phyloP scores from a whole-genome alignment of 2,888 invertebrate genomes.

The Drosophila atroscutellata region DNA sequence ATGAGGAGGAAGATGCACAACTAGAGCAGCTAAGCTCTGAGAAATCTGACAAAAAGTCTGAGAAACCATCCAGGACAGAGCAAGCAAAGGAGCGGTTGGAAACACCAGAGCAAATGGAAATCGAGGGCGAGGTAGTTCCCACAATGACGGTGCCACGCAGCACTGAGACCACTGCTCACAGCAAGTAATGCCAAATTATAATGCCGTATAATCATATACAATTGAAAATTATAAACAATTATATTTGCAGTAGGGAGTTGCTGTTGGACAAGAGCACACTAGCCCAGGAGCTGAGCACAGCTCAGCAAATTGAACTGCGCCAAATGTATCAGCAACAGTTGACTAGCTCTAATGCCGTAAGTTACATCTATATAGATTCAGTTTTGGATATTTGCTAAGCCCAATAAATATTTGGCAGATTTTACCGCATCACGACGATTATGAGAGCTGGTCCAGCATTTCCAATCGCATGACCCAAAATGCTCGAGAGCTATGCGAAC shows the following conservation, averaged over 20 bases:
- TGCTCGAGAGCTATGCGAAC: slow-evolving; percentile 95
- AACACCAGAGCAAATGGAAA: slow-evolving; percentile 86
- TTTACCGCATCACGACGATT: slow-evolving; percentile 78
- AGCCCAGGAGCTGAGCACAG: slow-evolving; percentile 74
- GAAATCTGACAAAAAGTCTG: slow-evolving; percentile 84
- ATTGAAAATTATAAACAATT: not conserved
- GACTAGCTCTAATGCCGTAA: slow-evolving; percentile 72
- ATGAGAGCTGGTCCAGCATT: slow-evolving; percentile 84
- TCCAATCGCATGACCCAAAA: slow-evolving; percentile 86
- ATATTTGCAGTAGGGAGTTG: slow-evolving; percentile 73
- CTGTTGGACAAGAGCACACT: slow-evolving; percentile 75
- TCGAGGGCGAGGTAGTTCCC: slow-evolving; percentile 90
- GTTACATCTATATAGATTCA: not conserved
- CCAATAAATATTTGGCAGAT: slow-evolving; percentile 36
- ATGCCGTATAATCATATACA: not conserved
- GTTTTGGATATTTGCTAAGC: not conserved
- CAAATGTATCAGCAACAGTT: slow-evolving; percentile 83
- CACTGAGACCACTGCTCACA: slow-evolving; percentile 91
- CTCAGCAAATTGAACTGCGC: slow-evolving; percentile 79
- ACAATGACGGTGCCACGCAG: slow-evolving; percentile 90
- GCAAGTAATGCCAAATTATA: slow-evolving; percentile 85
- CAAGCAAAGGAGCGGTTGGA: slow-evolving; percentile 86
- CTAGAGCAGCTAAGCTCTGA: slow-evolving; percentile 85
- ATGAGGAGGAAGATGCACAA: slow-evolving; percentile 58
- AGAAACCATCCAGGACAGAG: slow-evolving; percentile 83